Conservation (phyloP, 2,797 vertebrate genomes). For the Diceros bicornis region DNA sequence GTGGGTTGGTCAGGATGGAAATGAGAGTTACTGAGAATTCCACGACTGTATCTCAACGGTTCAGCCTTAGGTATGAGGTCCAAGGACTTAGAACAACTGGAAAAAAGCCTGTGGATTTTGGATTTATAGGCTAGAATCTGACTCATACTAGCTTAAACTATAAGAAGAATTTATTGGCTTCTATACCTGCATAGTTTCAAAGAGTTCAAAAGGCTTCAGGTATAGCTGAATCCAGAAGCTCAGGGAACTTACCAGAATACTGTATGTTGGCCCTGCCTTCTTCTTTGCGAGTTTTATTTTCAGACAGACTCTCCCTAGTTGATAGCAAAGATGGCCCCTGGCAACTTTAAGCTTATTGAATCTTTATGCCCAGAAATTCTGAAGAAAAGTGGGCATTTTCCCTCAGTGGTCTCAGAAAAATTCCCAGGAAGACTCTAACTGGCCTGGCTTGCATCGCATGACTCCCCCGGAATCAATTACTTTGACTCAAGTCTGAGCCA, state of each 20-base stretch:
- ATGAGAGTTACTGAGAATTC: background rate
- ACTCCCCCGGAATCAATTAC: background rate
- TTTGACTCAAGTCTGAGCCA: background rate
- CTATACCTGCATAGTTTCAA: background rate
- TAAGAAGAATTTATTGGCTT: background rate
- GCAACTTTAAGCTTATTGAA: background rate
- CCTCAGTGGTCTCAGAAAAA: background rate
- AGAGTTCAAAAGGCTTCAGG: background rate
- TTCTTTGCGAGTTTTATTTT: background rate
- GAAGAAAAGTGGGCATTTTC: background rate
- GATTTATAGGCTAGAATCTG: background rate
- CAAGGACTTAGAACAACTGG: background rate
- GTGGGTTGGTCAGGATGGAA: too few species aligned
- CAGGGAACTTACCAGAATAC: background rate
- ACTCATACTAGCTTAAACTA: background rate
- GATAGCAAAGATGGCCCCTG: background rate
- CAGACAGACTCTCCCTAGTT: background rate
- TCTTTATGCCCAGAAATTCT: background rate
- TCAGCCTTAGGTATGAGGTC: background rate
- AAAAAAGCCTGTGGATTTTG: background rate
- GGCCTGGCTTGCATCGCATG: background rate
- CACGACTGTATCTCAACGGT: too few species aligned
- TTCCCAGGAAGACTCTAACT: background rate
- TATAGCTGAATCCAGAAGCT: background rate
- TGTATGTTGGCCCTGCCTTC: background rate